Base-by-base conservation (phyloP, 2,888 invertebrate species). In the Netelia inedita region DNA sequence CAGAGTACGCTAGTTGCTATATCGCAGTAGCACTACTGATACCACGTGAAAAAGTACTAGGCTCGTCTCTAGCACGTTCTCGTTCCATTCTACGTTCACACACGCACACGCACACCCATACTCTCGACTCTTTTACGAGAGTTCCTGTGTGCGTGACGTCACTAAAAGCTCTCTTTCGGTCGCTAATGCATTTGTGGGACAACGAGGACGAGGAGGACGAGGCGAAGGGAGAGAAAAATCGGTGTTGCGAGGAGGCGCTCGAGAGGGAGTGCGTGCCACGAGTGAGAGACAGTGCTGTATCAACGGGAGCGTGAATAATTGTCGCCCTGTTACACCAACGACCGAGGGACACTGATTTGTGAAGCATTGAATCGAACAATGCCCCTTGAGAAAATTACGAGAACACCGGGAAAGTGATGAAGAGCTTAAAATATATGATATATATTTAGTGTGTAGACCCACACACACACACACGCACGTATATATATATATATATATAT, bases 141-240 rank as follows among this genome's bases (percentile, higher is more conserved):
- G 87, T 85, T 88, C 79, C 73, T 85, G 79, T 88, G 75, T 87
- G 88, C 87, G 89, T 89, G 91, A 91, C 91, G 91, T 91, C 91
- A 90, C 91, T 92, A 91, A 92, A 92, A 92, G 91, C 92, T 92
- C 90, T 87, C 87, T 85, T 91, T 89, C 90, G 89, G 90, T 90
- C 90, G 91, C 93, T 92, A 92, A 93, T 93, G 93, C 93, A 93
- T 93, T 93, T 92, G 92, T 90, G 89, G 89, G 73, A 28, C 69
- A 50, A 16, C 19, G 28, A 69, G 57, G 41, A 23, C n/a, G 71
- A 75, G 74, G 76, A 78, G 80, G 50, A 61, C 55, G 72, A 84
- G 87, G 87, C 85, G 78, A 85, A 82, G 86, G 69, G 50, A 46
- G 53, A n/a, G 65, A 65, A 63, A 83, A 81, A 83, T 75, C 59